Base-by-base conservation (phyloP, 2,113 vertebrate species). In the Lates calcarifer region DNA sequence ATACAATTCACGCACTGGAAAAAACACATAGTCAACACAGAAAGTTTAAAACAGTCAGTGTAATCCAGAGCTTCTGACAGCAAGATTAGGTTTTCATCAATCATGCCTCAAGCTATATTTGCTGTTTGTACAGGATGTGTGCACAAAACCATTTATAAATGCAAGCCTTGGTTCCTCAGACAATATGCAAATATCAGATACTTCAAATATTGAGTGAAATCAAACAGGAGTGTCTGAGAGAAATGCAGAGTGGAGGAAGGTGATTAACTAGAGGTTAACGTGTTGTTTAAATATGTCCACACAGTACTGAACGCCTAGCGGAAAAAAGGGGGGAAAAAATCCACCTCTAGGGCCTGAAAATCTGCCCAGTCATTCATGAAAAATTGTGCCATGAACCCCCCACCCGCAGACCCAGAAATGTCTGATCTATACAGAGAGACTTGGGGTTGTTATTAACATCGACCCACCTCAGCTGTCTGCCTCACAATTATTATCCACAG, bases 361-460 rank as follows among this genome's bases (percentile, higher is more conserved):
- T 57, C 43, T 65, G 65, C 60, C 56, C 79, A 69, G 82, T 73
- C 73, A 89, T 66, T 87, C 74, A 72, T 75, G 61, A 78, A 61
- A 69, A 61, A 74, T 37, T 12, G 71, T 37, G 55, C 33, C 0
- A 1, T 69, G 49, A 53, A 24, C 47, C 67, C 73, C 20, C 35
- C 39, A 35, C 33, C 4, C 22, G 22, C 56, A 77, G 66, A 41
- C 41, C 58, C 84, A 45, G 47, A 83, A 66, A 71, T 4, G 66
- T 78, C 47, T 43, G 53, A 77, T 79, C 74, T 24, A 39, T 37
- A 57, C 57, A 51, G 45, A 69, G 47, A 63, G 29, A 58, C 68
- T 29, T 9, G 0, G 75, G 72, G 67, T 29, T 26, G 78, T 74
- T 63, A 81, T 78, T 85, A 89, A 58, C 80, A 61, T 41, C 4